Base-by-base conservation (phyloP, 2,888 invertebrate genomes). In the Chloromyia formosa region DNA sequence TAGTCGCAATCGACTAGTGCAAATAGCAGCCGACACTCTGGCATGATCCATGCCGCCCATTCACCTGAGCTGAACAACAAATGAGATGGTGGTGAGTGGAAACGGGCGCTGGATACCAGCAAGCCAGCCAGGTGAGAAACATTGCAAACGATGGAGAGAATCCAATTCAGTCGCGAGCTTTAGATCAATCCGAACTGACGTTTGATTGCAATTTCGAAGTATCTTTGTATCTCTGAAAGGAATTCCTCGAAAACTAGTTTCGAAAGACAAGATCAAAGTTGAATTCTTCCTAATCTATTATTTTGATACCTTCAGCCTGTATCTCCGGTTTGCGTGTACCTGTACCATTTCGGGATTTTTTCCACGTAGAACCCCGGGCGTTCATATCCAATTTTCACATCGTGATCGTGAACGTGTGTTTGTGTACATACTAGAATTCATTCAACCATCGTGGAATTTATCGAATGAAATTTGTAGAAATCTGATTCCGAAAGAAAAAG, bases 161-260 rank as follows among this genome's bases (percentile, higher is more conserved):
- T 22, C 5, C 66, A 69, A 42, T 62, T 74, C 27, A 75, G 75
- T 75, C 62, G 75, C 62, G 75, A 75, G 75, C 45, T 75, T 74
- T 75, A 73, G 5, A 74, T 75, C 75, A 73, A 23, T 61, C 61
- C 53, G 58, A 23, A 18, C 35, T 62, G 75, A 75, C 75, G 75
- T 61, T n/a, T n/a, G n/a, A 35, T 42, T 40, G 71, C 20, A 56
- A 58, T 71, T 40, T 14, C n/a, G n/a, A n/a, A 40, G 40, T 35
- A 35, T 35, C 27, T n/a, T n/a, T 4, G 14, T 12, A 9, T 1
- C 16, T 64, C 27, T 27, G 40, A 40, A 64, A 42, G 27, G 7
- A 56, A 20, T 2, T 1, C 18, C 16, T 10, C 14, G 18, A 71
- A 69, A 71, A 71, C 58, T 56, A 58, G 58, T 71, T 71, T 40